Percentiles rank a stretch among this genome's conserved stretches.
These are phyloP conservation scores for Muschampia plurimacula DNA, from an alignment of 2,888 invertebrate genomes.

Conservation along the genomic window DNA sequence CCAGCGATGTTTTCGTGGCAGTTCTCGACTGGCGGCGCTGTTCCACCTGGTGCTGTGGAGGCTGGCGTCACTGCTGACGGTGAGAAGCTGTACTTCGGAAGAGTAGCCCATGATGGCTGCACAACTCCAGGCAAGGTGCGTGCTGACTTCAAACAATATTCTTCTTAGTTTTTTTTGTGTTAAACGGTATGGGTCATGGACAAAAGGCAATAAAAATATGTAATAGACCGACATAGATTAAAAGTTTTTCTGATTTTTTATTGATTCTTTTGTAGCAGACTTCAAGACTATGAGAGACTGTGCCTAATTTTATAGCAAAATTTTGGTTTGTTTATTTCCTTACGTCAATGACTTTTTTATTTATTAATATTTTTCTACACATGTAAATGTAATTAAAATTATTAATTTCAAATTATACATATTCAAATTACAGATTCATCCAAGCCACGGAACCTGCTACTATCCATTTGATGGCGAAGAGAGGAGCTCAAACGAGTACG, in stretches of 20 bases:
- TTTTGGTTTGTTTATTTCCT: too few species aligned
- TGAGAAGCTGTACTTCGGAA: conserved; percentile 88
- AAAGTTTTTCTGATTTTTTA: too few species aligned
- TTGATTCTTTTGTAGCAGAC: too few species aligned
- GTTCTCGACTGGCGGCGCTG: conserved; percentile 84
- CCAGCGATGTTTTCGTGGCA: conserved; percentile 88
- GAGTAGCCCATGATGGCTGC: conserved; percentile 88
- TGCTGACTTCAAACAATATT: not conserved
- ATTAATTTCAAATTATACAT: not conserved
- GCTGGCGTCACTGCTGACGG: conserved; percentile 88
- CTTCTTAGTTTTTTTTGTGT: too few species aligned
- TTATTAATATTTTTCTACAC: too few species aligned
- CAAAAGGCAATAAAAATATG: not conserved
- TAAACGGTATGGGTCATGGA: too few species aligned
- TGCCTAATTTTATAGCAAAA: too few species aligned
- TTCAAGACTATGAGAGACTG: too few species aligned
- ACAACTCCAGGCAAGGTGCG: conserved; percentile 89
- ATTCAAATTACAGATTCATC: conserved; percentile 83
- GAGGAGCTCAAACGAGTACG: conserved; percentile 87
- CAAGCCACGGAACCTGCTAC: conserved; percentile 87
- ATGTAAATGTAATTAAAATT: not conserved
- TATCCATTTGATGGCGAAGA: conserved; percentile 90
- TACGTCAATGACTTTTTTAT: too few species aligned
- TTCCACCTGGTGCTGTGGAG: conserved; percentile 88
- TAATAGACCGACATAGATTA: not conserved